A percentile compares a stretch with the other conserved stretches of the same genome.
phyloP scores from a whole-genome alignment of 1,140 invertebrate species.

The Gonioctena quinquepunctata region DNA sequence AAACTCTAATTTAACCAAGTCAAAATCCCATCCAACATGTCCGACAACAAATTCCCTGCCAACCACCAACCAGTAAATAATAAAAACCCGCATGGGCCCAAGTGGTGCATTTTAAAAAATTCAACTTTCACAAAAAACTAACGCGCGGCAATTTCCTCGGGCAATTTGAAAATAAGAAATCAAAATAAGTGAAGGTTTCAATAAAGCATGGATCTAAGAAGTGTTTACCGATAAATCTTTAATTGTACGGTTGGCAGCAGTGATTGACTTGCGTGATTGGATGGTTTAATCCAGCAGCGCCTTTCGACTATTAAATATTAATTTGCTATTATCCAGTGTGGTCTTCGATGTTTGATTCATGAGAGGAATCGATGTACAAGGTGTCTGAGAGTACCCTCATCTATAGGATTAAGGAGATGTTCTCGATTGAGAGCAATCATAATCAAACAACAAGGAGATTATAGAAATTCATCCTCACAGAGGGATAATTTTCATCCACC shows the following conservation, averaged over 20 bases:
- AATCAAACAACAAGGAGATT: too few species aligned
- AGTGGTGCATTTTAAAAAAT: too few species aligned
- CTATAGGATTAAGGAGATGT: neutral
- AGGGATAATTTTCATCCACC: too few species aligned
- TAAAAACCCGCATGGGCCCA: neutral
- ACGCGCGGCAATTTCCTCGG: neutral
- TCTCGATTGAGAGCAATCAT: too few species aligned
- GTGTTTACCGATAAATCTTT: slow-evolving; percentile 14
- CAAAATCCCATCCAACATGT: neutral
- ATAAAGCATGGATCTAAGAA: slow-evolving; percentile 18
- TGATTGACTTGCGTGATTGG: slow-evolving; percentile 21
- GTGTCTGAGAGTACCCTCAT: neutral
- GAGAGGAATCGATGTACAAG: neutral
- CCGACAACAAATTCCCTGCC: neutral
- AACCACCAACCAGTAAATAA: neutral
- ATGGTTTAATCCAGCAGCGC: slow-evolving; percentile 25
- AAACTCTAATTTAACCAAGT: too few species aligned
- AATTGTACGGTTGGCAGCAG: slow-evolving; percentile 7
- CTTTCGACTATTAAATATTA: slow-evolving; percentile 16
- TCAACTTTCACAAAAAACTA: neutral
- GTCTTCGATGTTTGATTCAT: neutral
- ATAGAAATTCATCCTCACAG: too few species aligned
- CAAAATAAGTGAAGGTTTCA: neutral
- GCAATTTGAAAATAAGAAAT: neutral
- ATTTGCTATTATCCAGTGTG: neutral